Conservation (phyloP, 1,140 invertebrate species). For the Drosophila lini region DNA sequence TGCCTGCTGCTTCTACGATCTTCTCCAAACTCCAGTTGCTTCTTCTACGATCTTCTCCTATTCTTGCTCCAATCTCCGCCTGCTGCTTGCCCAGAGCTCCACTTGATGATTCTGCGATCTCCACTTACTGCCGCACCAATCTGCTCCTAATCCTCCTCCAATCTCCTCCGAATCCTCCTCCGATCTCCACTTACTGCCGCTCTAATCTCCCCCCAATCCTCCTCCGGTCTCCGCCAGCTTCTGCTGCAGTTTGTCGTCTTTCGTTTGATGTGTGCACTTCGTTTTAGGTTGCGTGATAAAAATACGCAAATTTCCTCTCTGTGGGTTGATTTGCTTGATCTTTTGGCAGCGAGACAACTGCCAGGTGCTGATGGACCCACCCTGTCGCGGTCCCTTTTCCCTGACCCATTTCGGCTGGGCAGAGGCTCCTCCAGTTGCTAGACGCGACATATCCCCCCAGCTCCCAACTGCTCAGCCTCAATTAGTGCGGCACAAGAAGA, state of each 20-base stretch:
- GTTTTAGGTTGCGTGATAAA: slow-evolving; percentile 44
- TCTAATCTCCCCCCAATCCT: neutral
- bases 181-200: neutral
- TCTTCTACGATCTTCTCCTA: neutral
- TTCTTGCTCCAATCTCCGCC: neutral
- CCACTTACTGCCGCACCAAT: neutral
- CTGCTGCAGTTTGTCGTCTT: neutral
- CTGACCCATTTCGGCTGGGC: slow-evolving; percentile 3
- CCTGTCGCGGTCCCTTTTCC: neutral
- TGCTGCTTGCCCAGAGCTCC: neutral
- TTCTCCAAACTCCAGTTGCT: neutral
- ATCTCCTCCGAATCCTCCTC: neutral
- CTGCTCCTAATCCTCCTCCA: neutral
- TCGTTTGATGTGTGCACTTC: slow-evolving; percentile 37
- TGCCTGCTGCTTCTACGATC: neutral
- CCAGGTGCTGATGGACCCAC: neutral
- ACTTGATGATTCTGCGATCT: neutral
- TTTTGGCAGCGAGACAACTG: slow-evolving; percentile 34
- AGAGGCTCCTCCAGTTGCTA: slow-evolving; percentile 5
- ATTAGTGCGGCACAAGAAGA: slow-evolving; percentile 57
- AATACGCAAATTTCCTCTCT: slow-evolving; percentile 34
- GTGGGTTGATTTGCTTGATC: slow-evolving; percentile 14
- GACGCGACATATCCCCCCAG: slow-evolving; percentile 1
- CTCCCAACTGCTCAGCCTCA: slow-evolving; percentile 58
- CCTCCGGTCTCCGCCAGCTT: neutral